Conservation (phyloP, 2,113 vertebrate species). For the Nansenia antarctica region DNA sequence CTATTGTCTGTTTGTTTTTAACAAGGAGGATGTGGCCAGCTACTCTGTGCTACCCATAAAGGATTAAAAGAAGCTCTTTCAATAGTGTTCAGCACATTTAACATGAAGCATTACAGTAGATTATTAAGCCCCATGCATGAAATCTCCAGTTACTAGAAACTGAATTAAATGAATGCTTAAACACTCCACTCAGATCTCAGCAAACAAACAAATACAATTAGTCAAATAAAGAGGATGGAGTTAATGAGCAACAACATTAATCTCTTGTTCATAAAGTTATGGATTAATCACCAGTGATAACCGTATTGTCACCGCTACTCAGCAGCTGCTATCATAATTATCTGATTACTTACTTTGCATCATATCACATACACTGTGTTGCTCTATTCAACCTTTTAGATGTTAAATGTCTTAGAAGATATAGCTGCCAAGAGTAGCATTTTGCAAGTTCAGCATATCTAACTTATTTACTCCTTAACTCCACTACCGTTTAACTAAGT, state of each 20-base stretch:
- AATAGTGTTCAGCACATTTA: neutral
- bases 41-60: neutral
- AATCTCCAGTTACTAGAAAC: slow-evolving; percentile 19
- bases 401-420: slow-evolving; percentile 5
- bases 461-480: slow-evolving; percentile 7
- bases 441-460: neutral
- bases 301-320: slow-evolving; percentile 41
- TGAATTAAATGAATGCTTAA: slow-evolving; percentile 41
- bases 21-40: neutral
- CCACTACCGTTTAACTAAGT: slow-evolving; percentile 23
- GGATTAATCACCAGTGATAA: slow-evolving; percentile 32
- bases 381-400: slow-evolving; percentile 3
- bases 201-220: slow-evolving; percentile 52
- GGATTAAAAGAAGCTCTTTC: neutral
- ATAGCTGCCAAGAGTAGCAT: neutral
- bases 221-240: slow-evolving; percentile 44
- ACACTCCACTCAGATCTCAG: slow-evolving; percentile 20
- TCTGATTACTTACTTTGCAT: slow-evolving; percentile 23
- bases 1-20: slow-evolving; percentile 1
- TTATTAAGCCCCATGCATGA: slow-evolving; percentile 29
- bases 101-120: slow-evolving; percentile 7
- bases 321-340: slow-evolving; percentile 41
- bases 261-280: slow-evolving; percentile 39
- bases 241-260: slow-evolving; percentile 38
- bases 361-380: slow-evolving; percentile 19